Base-by-base conservation (phyloP, 2,113 vertebrate species). In the Pogona vitticeps region DNA sequence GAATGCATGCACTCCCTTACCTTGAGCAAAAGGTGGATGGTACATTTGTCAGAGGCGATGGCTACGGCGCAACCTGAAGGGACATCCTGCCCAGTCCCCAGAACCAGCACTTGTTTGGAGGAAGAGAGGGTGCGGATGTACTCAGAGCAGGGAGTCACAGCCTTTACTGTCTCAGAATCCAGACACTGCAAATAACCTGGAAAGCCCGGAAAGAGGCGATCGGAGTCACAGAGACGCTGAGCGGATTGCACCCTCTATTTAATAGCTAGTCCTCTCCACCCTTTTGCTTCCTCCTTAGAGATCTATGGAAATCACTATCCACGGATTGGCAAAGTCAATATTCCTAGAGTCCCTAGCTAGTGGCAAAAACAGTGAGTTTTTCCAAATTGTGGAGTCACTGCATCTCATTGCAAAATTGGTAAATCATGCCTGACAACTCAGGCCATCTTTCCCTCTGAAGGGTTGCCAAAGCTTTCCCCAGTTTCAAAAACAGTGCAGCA, bases 1-100 rank as follows among this genome's bases (percentile, higher is more conserved):
- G 5, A 61, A 31, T 31, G n/a, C 4, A 31, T n/a, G n/a, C 18
- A 18, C 33, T 65, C 21, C 1, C 12, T 95, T 90, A 98, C 97
- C 96, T 97, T 98, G 82, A 98, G 97, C 95, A 97, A 94, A 81
- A 98, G 97, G 94, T 98, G 97, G 86, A 98, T 97, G 1, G 97
- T 97, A 87, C 98, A 98, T 88, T 97, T 96, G 94, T 98, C 98
- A 2, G 97, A 98, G 13, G 97, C 97, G 68, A 98, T 96, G n/a
- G 97, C 98, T 82, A 98, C 97, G 0, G 98, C 98, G 1, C 98
- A 98, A 88, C 98, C 98, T 65, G 94, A 94, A 17, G 98, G 98
- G 63, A 96, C 88, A 0, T 91, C 83, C 83, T 63, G 93, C 76
- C 78, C 88, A 56, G 94, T 95, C 70, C 78, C 90, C 92, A 96